Conservation (phyloP, 2,113 vertebrate species). For the Etheostoma spectabile region DNA sequence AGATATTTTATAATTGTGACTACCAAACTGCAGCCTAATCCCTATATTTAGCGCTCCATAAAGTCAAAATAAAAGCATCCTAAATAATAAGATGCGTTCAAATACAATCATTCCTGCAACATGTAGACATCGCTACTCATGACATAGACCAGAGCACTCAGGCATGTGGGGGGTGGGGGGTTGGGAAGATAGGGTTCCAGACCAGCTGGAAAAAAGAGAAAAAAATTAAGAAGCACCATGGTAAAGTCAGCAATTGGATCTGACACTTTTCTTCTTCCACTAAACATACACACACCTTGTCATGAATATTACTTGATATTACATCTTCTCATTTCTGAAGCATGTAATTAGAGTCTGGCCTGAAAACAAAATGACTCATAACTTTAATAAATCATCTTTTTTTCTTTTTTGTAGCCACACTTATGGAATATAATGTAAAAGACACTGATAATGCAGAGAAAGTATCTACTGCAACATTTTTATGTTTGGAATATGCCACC, state of each 20-base stretch:
- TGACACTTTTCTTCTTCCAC: slow-evolving; percentile 27
- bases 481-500: too few relatives aligned
- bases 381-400: slow-evolving; percentile 11
- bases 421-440: slow-evolving; percentile 1
- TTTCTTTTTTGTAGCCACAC: background rate
- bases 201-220: too few relatives aligned
- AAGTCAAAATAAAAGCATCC: slow-evolving; percentile 42
- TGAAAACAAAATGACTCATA: slow-evolving; percentile 47
- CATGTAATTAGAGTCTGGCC: slow-evolving; percentile 26
- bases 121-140: too few relatives aligned
- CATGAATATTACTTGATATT: background rate
- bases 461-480: background rate
- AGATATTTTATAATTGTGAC: slow-evolving; percentile 50
- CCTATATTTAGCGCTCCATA: slow-evolving; percentile 25
- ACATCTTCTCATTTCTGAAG: slow-evolving; percentile 25
- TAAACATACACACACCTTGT: background rate
- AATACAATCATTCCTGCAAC: slow-evolving; percentile 36
- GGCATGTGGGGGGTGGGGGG: too few relatives aligned
- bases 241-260: slow-evolving; percentile 37
- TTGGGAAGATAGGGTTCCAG: too few relatives aligned
- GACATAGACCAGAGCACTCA: too few relatives aligned
- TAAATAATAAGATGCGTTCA: slow-evolving; percentile 42
- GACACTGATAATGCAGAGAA: background rate
- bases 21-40: slow-evolving; percentile 58
- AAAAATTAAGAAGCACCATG: background rate